phyloP scores from a whole-genome alignment of 2,888 invertebrate genomes.

The Scaptomyza parva region DNA sequence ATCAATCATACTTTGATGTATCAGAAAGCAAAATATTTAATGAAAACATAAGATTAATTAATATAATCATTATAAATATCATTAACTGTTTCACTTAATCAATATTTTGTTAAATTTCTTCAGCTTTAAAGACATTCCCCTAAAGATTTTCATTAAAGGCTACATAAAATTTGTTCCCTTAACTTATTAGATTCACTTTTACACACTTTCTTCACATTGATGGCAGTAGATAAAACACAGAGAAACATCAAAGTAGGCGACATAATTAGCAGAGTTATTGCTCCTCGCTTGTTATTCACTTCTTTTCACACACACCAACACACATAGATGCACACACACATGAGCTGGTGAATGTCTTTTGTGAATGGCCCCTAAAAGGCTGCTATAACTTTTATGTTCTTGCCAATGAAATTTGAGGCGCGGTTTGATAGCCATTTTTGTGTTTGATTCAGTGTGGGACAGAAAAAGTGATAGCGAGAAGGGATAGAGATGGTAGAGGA shows the following conservation, averaged over 20 bases:
- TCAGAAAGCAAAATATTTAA: too few species aligned
- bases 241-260: slow-evolving; percentile 29
- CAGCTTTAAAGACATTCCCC: too few species aligned
- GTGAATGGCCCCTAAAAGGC: slow-evolving; percentile 14
- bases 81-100: too few species aligned
- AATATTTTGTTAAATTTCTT: neutral
- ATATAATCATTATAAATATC: too few species aligned
- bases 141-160: too few species aligned
- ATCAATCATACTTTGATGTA: too few species aligned
- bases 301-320: slow-evolving; percentile 5
- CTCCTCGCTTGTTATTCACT: neutral
- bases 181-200: neutral
- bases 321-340: neutral
- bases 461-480: too few species aligned
- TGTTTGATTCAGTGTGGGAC: slow-evolving; percentile 15
- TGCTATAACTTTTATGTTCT: slow-evolving; percentile 30
- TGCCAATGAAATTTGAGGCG: slow-evolving; percentile 68
- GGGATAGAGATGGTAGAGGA: too few species aligned
- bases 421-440: slow-evolving; percentile 50
- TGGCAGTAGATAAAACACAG: neutral
- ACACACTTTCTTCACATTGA: neutral
- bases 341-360: slow-evolving; percentile 2
- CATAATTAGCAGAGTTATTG: slow-evolving; percentile 66
- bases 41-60: too few species aligned
- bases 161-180: too few species aligned